Evolutionary conservation across 1,140 invertebrate species (phyloP), one percentile per base, ranked within the genome.

Genomic region (Ceratitis capitata): DNA sequence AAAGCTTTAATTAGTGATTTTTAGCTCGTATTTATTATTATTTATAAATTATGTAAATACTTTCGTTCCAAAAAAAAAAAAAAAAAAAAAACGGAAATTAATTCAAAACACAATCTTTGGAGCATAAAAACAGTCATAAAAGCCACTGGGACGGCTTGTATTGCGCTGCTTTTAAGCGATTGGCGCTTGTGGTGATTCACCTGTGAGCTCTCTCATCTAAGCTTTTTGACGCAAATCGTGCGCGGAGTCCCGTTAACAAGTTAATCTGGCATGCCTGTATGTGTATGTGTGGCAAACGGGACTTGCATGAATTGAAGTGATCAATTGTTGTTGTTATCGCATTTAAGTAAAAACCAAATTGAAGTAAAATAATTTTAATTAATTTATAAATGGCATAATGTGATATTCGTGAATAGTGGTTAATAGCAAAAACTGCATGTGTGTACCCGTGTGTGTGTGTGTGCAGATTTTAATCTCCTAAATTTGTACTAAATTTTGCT

Each of bases 401-500:
- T 90, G 89, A 90, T 90, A 90, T 88, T 87, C 85, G 86, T 87
- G 16, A 69, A 7, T 69, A 69, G 61, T 69, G 61, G 4, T 69
- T 6, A 35, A 39, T 61, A 69, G 32, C 14, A 35, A 69, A 69
- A 56, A 16, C 1, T n/a, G 51, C 16, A 19, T 12, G 51, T 53
- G 51, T 19, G 51, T n/a, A 1, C 23, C 19, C 10, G 51, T 56
- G 19, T 56, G 6, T 51, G 49, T 64, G 9, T 69, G 61, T 69
- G 61, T 39, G 19, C 32, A 5, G 51, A 12, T 53, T 4, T 53
- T 53, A 19, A 19, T 53, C 4, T 16, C 4, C 51, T 53, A 6
- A n/a, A 69, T 16, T 64, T 64, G 14, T 64, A 16, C 10, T 4
- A 9, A 35, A 5, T 4, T 61, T 29, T 14, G 29, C n/a, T 32